These are phyloP conservation scores for Penaeus monodon DNA, from an alignment of 2,888 invertebrate genomes.

Conservation along the genomic window DNA sequence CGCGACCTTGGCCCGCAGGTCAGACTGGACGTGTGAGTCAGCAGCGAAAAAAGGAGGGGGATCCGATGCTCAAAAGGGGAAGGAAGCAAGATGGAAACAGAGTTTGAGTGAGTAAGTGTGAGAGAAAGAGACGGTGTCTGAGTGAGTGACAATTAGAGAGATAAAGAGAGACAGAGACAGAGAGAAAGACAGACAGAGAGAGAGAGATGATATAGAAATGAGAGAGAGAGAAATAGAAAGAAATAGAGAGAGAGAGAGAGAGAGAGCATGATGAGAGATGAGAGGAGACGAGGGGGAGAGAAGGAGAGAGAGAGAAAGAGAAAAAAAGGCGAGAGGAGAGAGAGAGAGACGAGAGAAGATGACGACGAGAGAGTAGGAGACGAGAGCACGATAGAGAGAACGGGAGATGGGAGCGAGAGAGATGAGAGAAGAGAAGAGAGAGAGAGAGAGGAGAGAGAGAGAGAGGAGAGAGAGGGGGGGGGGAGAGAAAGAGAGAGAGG, in stretches of 20 bases:
- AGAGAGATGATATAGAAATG: too few relatives aligned
- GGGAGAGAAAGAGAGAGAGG: slow-evolving; percentile 5
- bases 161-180: slow-evolving; percentile 34
- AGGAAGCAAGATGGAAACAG: neutral
- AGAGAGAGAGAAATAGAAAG: too few relatives aligned
- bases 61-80: neutral
- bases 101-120: neutral
- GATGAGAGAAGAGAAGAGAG: neutral
- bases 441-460: neutral
- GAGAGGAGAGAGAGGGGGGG: neutral
- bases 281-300: neutral
- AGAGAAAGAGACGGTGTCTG: neutral
- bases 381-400: neutral
- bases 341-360: neutral
- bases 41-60: neutral
- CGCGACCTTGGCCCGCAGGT: too few relatives aligned
- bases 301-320: neutral
- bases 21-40: neutral
- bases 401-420: neutral
- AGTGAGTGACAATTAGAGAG: neutral
- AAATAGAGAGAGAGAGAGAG: too few relatives aligned
- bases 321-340: neutral
- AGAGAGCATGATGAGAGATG: neutral
- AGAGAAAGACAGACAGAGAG: slow-evolving; percentile 19
- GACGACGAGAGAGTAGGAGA: neutral